Percentiles rank a stretch among this genome's conserved stretches.
phyloP scores from a whole-genome alignment of 2,113 vertebrate genomes.

The Catagonus wagneri region DNA sequence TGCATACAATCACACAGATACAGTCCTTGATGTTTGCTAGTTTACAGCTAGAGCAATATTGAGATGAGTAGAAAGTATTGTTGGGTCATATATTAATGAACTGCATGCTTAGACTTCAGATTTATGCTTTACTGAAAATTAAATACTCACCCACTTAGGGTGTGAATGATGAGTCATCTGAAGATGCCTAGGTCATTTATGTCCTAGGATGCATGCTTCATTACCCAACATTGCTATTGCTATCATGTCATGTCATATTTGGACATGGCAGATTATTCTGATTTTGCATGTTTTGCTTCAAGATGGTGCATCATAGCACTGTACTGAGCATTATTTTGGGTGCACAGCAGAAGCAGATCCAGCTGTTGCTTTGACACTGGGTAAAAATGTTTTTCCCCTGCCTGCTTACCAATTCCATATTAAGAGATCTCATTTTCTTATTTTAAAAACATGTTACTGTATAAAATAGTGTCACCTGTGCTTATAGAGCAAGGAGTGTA shows the following conservation, averaged over 20 bases:
- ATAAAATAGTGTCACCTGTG: background rate
- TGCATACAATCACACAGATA: background rate
- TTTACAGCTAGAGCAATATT: slow-evolving; percentile 47
- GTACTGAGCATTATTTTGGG: background rate
- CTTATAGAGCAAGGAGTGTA: background rate
- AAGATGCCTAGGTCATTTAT: background rate
- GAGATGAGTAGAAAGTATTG: background rate
- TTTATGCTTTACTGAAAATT: slow-evolving; percentile 43
- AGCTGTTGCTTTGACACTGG: background rate
- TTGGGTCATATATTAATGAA: background rate
- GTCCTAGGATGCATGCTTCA: background rate
- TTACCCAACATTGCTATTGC: background rate
- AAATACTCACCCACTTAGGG: background rate
- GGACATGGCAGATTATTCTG: background rate
- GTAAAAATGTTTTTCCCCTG: background rate
- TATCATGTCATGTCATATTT: background rate
- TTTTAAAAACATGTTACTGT: background rate
- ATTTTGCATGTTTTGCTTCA: background rate
- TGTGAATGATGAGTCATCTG: background rate
- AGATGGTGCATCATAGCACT: background rate
- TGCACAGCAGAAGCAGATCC: background rate
- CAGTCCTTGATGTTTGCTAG: background rate
- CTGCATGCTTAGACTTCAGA: background rate
- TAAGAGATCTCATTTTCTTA: slow-evolving; percentile 32
- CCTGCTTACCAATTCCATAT: background rate